These are phyloP conservation scores for Drosophila dives DNA, from an alignment of 2,888 invertebrate genomes.

Conservation along the genomic window DNA sequence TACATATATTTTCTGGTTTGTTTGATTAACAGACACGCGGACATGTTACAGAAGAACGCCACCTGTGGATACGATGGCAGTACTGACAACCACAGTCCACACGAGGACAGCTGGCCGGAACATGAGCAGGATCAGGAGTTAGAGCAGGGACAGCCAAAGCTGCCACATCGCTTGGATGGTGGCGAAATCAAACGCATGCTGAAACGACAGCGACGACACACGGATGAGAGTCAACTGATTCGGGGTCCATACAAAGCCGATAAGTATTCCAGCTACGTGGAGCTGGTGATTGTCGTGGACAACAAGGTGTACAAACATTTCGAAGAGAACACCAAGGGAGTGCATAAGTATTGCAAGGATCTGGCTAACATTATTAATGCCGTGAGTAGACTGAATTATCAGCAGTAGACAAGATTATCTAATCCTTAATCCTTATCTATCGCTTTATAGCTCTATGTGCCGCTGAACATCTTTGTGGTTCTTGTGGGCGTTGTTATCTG, in stretches of 20 bases:
- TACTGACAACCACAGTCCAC: slow-evolving; percentile 56
- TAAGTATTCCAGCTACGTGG: slow-evolving; percentile 93
- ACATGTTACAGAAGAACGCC: slow-evolving; percentile 86
- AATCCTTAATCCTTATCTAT: slow-evolving; percentile 55
- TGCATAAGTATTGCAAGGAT: slow-evolving; percentile 94
- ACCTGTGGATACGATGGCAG: slow-evolving; percentile 85
- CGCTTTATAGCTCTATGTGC: slow-evolving; percentile 92
- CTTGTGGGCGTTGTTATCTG: slow-evolving; percentile 99
- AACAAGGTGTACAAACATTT: slow-evolving; percentile 93
- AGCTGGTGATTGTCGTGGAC: slow-evolving; percentile 95
- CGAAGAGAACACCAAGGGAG: slow-evolving; percentile 89
- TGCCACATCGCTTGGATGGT: slow-evolving; percentile 71
- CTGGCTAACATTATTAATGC: slow-evolving; percentile 87
- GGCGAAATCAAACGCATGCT: slow-evolving; percentile 81
- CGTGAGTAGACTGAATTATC: slow-evolving; percentile 27
- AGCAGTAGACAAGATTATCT: slow-evolving; percentile 37
- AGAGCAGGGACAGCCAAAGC: slow-evolving; percentile 6
- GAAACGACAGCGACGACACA: slow-evolving; percentile 89
- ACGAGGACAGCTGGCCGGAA: slow-evolving; percentile 1
- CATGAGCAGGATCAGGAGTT: slow-evolving; percentile 79
- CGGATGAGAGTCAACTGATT: slow-evolving; percentile 86
- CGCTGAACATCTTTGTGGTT: slow-evolving; percentile 97
- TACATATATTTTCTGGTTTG: slow-evolving; percentile 30
- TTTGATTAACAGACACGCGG: slow-evolving; percentile 75
- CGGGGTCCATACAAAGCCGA: slow-evolving; percentile 95